Conservation (phyloP, 2,797 vertebrate genomes). For the Rhincodon typus region DNA sequence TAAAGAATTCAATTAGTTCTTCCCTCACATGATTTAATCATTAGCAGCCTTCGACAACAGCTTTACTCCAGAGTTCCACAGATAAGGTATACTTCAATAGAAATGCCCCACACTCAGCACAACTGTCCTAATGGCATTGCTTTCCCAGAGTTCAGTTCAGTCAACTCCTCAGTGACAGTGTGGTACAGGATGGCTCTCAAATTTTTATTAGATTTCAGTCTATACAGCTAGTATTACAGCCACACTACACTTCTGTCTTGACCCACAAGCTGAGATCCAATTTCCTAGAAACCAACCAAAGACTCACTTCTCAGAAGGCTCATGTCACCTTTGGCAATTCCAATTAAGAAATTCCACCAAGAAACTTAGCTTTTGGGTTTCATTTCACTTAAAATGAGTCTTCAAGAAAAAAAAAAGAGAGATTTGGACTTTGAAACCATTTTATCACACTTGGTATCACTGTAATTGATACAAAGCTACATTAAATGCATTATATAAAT, state of each 20-base stretch:
- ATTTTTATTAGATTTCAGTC: background rate
- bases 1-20: background rate
- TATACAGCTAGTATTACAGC: background rate
- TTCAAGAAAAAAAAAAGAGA: too few relatives aligned
- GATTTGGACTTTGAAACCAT: too few relatives aligned
- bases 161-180: too few relatives aligned
- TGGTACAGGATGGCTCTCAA: background rate
- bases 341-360: background rate
- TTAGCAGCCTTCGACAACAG: background rate
- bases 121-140: background rate
- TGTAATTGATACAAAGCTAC: too few relatives aligned
- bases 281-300: background rate
- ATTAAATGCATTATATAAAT: background rate
- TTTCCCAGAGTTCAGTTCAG: background rate
- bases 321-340: background rate
- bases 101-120: background rate
- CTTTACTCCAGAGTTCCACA: background rate
- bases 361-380: background rate
- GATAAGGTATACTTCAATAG: background rate
- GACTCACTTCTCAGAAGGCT: background rate
- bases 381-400: background rate
- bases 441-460: too few relatives aligned
- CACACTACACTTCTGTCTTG: too few relatives aligned
- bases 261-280: background rate
- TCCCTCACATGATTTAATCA: background rate